Evolutionary conservation across 2,888 invertebrate genomes (phyloP), one percentile per base, ranked within the genome.

Genomic region (Hyposoter didymator): DNA sequence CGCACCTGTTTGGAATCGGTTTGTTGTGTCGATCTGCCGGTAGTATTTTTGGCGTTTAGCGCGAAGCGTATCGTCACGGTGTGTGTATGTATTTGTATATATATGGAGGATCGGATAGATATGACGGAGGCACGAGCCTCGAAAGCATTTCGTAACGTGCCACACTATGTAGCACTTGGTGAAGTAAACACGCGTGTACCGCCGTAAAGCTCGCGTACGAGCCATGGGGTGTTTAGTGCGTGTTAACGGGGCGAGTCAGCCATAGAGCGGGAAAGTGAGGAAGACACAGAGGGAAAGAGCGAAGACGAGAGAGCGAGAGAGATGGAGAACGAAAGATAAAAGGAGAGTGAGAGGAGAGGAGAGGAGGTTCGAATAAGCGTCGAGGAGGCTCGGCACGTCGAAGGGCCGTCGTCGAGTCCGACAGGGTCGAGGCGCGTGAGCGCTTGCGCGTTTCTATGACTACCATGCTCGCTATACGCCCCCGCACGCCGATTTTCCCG

Each of bases 371-470:
- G 82, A 80, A 76, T 84, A 78, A 83, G 85, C 84, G 81, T 66
- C 78, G 82, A 82, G 84, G 84, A 85, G 85, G 62, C 82, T 83
- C 84, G 87, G 85, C 80, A 87, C 87, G 88, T 89, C 90, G 91
- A 92, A 93, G 92, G 93, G 92, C 91, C 90, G 90, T 87, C 89
- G 90, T 86, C 87, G 88, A 78, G 84, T 85, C 84, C 75, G 88
- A 85, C 82, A 83, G 80, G 84, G 86, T 78, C 79, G 89, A 90
- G 89, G 90, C 86, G 87, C 80, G 82, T 87, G 84, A 76, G 91
- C 93, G 93, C 93, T 82, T 93, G 93, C 93, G 93, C 93, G 93
- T 94, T 92, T 92, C 93, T 92, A 93, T 93, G 93, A 92, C 89
- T 92, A 93, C 93, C 90, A 89, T 78, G 59, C 72, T 90, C 90